These are phyloP conservation scores for Xenops minutus DNA, from an alignment of 2,797 vertebrate genomes.

Conservation along the genomic window DNA sequence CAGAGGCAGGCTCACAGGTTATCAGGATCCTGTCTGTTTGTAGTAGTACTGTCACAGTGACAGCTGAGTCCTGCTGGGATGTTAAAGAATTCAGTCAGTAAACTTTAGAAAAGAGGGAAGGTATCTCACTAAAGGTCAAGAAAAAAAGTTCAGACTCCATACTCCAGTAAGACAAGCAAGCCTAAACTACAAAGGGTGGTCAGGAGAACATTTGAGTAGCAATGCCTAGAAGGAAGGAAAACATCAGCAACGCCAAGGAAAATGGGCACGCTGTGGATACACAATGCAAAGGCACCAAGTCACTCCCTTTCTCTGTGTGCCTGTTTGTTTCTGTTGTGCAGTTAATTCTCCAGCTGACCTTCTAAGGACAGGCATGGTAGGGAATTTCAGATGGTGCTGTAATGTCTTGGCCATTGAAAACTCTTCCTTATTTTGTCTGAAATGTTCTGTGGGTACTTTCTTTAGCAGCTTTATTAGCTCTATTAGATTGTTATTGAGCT, in stretches of 20 bases:
- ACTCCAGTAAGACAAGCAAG: neutral
- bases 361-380: slow-evolving; percentile 28
- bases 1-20: neutral
- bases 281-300: slow-evolving; percentile 8
- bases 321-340: slow-evolving; percentile 20
- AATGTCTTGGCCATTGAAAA: slow-evolving; percentile 59
- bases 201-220: neutral
- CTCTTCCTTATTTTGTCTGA: slow-evolving; percentile 63
- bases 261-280: neutral
- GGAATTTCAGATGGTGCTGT: slow-evolving; percentile 61
- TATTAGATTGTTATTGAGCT: neutral
- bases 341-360: slow-evolving; percentile 1
- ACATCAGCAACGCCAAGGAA: slow-evolving; percentile 12
- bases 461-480: slow-evolving; percentile 25
- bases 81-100: neutral
- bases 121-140: neutral
- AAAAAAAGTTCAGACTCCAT: neutral
- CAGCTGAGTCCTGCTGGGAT: neutral
- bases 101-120: neutral
- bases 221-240: neutral
- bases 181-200: fast-evolving
- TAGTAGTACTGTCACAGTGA: neutral
- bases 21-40: neutral
- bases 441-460: slow-evolving; percentile 43
- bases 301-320: neutral